These are phyloP conservation scores for rat (Rattus norvegicus) DNA, from an alignment of 2,113 vertebrate species.

Conservation along the genomic window DNA sequence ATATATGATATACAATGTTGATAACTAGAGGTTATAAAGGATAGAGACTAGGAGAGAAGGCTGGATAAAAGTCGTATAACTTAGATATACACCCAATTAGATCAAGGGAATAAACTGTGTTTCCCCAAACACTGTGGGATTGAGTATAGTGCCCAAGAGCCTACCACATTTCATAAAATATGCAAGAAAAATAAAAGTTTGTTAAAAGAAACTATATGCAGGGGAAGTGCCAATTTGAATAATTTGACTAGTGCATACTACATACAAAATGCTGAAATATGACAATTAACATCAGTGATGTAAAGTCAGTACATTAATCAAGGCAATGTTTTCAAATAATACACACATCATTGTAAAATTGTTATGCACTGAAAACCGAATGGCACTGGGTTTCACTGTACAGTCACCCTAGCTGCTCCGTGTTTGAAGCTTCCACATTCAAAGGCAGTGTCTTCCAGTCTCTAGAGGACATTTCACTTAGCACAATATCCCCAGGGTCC, in stretches of 20 bases:
- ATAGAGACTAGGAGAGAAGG: background rate
- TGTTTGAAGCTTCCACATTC: background rate
- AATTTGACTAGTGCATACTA: background rate
- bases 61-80: background rate
- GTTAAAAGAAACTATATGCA: background rate
- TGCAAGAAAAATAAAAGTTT: background rate
- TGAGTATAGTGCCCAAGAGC: background rate
- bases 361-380: background rate
- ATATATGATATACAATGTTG: background rate
- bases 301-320: background rate
- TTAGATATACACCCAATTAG: background rate
- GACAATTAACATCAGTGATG: background rate
- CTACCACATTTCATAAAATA: background rate
- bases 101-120: background rate
- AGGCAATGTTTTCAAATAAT: background rate
- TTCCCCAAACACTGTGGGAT: background rate
- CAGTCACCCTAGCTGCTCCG: background rate
- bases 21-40: background rate
- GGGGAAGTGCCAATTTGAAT: background rate
- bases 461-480: background rate
- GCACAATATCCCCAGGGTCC: background rate
- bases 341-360: background rate
- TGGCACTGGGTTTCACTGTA: background rate
- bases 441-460: background rate
- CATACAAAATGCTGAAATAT: background rate